Percentiles rank a stretch among this genome's conserved stretches.
These are phyloP conservation scores for Griposia aprilina DNA, from an alignment of 2,888 invertebrate genomes.

Conservation along the genomic window DNA sequence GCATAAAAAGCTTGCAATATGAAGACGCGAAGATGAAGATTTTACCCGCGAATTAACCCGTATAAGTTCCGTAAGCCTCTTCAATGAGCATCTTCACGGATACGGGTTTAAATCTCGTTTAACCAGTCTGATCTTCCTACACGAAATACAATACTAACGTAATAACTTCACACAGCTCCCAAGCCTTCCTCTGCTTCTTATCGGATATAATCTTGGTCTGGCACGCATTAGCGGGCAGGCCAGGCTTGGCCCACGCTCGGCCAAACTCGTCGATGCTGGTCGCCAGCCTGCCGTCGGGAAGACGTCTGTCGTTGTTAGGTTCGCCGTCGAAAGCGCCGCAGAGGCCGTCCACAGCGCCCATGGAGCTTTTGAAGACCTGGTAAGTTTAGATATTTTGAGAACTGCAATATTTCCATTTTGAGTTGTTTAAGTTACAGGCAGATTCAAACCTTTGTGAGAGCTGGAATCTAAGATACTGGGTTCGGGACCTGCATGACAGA, in stretches of 20 bases:
- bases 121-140: background rate
- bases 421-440: no score
- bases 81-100: background rate
- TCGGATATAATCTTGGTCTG: slow-evolving; percentile 91
- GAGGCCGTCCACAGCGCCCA: slow-evolving; percentile 93
- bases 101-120: background rate
- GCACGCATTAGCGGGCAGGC: slow-evolving; percentile 88
- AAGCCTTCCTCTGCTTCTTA: slow-evolving; percentile 91
- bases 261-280: slow-evolving; percentile 93
- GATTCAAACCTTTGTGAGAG: no score
- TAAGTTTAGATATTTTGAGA: background rate
- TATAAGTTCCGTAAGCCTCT: background rate
- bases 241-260: slow-evolving; percentile 93
- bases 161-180: slow-evolving; percentile 92
- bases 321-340: slow-evolving; percentile 94
- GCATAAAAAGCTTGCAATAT: background rate
- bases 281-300: slow-evolving; percentile 92
- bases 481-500: no score
- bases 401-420: no score
- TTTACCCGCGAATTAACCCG: background rate
- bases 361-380: slow-evolving; percentile 90
- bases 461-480: no score
- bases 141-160: slow-evolving; percentile 85
- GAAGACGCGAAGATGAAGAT: background rate
- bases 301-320: slow-evolving; percentile 92